phyloP scores from a whole-genome alignment of 2,113 vertebrate genomes.

The Chlamydotis undulata region DNA sequence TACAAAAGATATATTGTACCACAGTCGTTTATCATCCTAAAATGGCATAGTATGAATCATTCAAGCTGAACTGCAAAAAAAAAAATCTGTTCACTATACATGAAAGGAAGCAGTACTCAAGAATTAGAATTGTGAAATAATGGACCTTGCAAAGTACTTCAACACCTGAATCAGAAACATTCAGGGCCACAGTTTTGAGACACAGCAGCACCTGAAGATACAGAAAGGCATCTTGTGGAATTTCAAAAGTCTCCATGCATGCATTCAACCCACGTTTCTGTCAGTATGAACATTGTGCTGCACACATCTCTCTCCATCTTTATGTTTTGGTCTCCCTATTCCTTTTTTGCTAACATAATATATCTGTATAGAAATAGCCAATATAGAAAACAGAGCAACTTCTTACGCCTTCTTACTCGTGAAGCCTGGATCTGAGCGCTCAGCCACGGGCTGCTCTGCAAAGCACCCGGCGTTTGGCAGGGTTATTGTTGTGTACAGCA shows the following conservation, averaged over 20 bases:
- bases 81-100: not conserved
- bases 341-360: not conserved
- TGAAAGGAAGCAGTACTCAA: not conserved
- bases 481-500: not conserved
- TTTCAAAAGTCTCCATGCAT: accelerated
- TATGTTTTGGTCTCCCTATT: not conserved
- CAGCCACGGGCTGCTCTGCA: not conserved
- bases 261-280: not conserved
- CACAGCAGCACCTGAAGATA: not conserved
- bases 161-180: not conserved
- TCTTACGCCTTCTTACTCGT: not conserved
- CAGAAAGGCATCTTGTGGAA: not conserved
- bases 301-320: not conserved
- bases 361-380: not conserved
- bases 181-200: not conserved
- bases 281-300: not conserved
- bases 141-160: not conserved
- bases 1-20: not conserved
- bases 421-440: not conserved
- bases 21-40: not conserved
- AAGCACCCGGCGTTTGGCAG: accelerated
- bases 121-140: constrained; percentile 3
- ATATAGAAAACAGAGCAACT: not conserved
- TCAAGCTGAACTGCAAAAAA: not conserved
- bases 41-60: not conserved